A percentile compares a stretch with the other conserved stretches of the same genome.
Evolutionary conservation across 2,113 vertebrate genomes (phyloP).

Genomic region (Microtus pennsylvanicus): DNA sequence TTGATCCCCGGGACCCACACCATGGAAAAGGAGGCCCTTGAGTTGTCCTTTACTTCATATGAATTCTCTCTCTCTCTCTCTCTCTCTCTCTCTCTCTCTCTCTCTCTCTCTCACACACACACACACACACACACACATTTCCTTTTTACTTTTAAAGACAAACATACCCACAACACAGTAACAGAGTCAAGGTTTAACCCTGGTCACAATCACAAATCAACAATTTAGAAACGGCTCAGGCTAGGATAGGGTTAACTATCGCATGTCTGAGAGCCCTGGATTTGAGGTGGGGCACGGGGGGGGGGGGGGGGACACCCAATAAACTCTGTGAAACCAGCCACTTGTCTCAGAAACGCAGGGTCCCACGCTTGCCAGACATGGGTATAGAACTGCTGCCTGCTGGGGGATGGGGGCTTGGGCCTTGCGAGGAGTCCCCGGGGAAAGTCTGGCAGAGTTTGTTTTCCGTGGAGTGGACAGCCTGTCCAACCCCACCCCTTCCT

Average conservation of each 20-base stretch:
- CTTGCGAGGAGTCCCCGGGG: not conserved
- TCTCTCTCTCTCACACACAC: not conserved
- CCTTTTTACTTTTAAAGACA: not conserved
- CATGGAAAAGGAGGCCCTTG: not conserved
- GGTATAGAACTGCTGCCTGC: not conserved
- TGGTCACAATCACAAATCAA: constrained; percentile 12
- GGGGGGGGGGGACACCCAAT: not conserved
- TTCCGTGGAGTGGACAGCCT: not conserved
- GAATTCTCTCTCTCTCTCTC: not conserved
- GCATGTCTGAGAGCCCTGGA: too few species aligned
- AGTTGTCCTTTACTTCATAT: not conserved
- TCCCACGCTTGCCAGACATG: not conserved
- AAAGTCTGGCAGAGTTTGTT: not conserved
- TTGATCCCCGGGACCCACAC: not conserved
- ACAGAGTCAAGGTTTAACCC: constrained; percentile 2
- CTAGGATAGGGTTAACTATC: not conserved
- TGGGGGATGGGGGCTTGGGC: not conserved
- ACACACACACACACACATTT: not conserved
- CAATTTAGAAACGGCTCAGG: not conserved
- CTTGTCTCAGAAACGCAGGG: not conserved
- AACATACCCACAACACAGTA: not conserved
- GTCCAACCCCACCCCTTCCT: constrained; percentile 1
- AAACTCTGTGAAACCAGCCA: constrained; percentile 21
- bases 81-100: too few species aligned
- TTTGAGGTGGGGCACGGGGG: not conserved